Conservation (phyloP, 2,113 vertebrate species). For the Cathartes aura region DNA sequence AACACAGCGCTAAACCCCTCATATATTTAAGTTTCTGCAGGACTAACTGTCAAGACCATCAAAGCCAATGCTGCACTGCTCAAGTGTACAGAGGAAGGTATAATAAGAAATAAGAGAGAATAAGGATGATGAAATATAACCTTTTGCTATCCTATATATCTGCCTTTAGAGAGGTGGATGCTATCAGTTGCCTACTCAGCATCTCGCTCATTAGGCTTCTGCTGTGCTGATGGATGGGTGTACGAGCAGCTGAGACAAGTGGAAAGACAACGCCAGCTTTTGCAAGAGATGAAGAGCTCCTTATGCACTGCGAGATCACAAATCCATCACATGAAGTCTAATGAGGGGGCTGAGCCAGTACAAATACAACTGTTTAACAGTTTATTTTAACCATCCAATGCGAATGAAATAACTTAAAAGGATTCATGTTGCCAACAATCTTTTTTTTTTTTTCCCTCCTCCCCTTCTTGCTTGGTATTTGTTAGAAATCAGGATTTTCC, state of each 20-base stretch:
- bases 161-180: background rate
- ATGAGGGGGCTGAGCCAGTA: slow-evolving; percentile 51
- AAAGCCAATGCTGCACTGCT: background rate
- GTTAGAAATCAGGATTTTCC: slow-evolving; percentile 74
- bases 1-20: background rate
- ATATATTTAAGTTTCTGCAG: background rate
- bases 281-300: background rate
- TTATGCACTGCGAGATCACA: slow-evolving; percentile 16
- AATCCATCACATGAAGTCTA: slow-evolving; percentile 43
- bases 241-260: background rate
- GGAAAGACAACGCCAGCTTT: background rate
- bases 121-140: background rate
- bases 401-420: slow-evolving; percentile 26
- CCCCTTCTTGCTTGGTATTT: slow-evolving; percentile 43
- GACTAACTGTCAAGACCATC: fast-evolving
- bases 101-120: background rate
- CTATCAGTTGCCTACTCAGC: background rate
- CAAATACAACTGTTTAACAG: slow-evolving; percentile 68
- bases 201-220: fast-evolving
- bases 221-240: background rate
- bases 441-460: background rate
- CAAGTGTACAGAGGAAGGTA: fast-evolving
- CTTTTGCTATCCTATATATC: background rate
- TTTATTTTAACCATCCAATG: slow-evolving; percentile 65
- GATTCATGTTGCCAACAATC: slow-evolving; percentile 34